Base-by-base conservation (phyloP, 1,140 invertebrate genomes). In the Aphaenogaster ashmeadi region DNA sequence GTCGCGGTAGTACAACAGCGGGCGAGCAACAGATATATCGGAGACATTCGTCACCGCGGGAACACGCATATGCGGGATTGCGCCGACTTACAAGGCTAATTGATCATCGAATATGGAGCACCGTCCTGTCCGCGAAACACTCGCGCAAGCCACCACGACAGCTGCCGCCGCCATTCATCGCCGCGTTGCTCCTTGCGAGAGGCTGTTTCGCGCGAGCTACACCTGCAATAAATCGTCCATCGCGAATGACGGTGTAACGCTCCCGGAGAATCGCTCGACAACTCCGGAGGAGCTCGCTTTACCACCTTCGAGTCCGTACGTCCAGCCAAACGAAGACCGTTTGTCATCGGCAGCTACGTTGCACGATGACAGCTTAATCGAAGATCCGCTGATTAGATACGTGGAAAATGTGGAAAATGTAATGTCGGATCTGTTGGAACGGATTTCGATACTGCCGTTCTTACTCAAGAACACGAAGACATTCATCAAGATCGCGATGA, bases 71-170 rank as follows among this genome's bases (percentile, higher is more conserved):
- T 41, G 36, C 27, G 41, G 47, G n/a, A 47, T 33, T 27, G 54
- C 41, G 36, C 50, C 62, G 56, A 60, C 80, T 75, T 50, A 50
- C 80, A 2, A 27, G 41, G 41, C 69, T 84, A 84, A 84, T 84
- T 84, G 80, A 84, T 84, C 80, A 75, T 84, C 69, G 58, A 84
- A 75, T 84, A 84, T 75, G 69, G 80, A 75, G 27, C 80, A 15
- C 18, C 33, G 79, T 72, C 54, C 67, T 60, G 67, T 60, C 67
- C 56, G 67, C 80, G 67, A 38, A 60, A 83, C 80, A 74, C 52
- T 83, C 56, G 67, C 13, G 67, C 80, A 83, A 74, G 27, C 52
- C 27, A 69, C 60, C 27, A 33, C 54, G 36, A 83, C 67, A 74
- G 54, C 67, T 58, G 80, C 52, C 47, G 64, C 36, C 66, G 4